phyloP scores from a whole-genome alignment of 2,888 invertebrate genomes.

The Oligia latruncula region DNA sequence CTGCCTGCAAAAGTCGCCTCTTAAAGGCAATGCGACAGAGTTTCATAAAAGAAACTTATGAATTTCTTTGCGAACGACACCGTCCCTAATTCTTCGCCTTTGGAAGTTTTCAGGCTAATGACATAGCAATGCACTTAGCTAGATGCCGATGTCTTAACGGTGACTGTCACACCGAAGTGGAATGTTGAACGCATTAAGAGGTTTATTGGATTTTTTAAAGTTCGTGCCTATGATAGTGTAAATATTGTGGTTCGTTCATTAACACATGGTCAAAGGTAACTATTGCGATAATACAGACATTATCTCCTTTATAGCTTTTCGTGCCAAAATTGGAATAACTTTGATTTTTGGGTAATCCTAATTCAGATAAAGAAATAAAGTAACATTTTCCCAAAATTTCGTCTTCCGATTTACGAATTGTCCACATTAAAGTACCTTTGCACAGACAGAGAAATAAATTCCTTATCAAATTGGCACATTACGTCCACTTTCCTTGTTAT shows the following conservation, averaged over 20 bases:
- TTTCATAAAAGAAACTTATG: conserved; percentile 70
- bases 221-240: neutral
- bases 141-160: conserved; percentile 60
- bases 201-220: neutral
- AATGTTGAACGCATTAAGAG: neutral
- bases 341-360: neutral
- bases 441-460: neutral
- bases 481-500: neutral
- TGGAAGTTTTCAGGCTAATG: conserved; percentile 76
- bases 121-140: conserved; percentile 82
- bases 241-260: neutral
- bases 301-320: neutral
- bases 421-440: neutral
- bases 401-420: neutral
- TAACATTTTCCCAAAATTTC: neutral
- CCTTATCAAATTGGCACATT: neutral
- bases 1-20: conserved; percentile 49
- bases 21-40: conserved; percentile 55
- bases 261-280: neutral
- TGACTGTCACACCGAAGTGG: conserved; percentile 61
- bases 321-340: neutral
- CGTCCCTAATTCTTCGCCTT: conserved; percentile 64
- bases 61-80: conserved; percentile 69
- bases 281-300: neutral
- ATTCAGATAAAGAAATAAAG: neutral